These are phyloP conservation scores for Lycodopsis pacificus DNA, from an alignment of 2,797 vertebrate genomes.

Conservation along the genomic window DNA sequence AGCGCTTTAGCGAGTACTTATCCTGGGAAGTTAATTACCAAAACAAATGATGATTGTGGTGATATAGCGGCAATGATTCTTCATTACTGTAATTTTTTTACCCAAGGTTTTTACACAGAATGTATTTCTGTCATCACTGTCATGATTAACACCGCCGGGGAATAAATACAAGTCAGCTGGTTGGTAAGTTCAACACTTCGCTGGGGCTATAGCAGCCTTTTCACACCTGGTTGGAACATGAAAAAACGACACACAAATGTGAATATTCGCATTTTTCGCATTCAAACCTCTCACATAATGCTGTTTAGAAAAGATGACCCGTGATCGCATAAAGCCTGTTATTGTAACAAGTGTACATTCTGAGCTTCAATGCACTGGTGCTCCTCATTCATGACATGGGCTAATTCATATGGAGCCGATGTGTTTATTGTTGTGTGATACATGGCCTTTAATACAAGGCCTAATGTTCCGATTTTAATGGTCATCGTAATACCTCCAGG, in stretches of 20 bases:
- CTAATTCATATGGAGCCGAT: neutral
- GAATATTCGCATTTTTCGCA: neutral
- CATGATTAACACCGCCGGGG: slow-evolving; percentile 30
- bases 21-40: slow-evolving; percentile 78
- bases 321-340: neutral
- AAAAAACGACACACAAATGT: neutral
- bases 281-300: neutral
- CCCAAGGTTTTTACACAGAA: slow-evolving; percentile 55
- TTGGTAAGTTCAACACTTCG: slow-evolving; percentile 21
- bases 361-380: neutral
- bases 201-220: neutral
- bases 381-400: neutral
- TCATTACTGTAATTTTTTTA: slow-evolving; percentile 70
- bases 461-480: neutral
- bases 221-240: neutral
- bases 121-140: slow-evolving; percentile 29
- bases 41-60: slow-evolving; percentile 77
- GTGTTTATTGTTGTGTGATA: neutral
- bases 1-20: slow-evolving; percentile 68
- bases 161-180: slow-evolving; percentile 37
- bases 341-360: neutral
- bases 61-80: slow-evolving; percentile 70
- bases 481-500: neutral
- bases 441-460: neutral
- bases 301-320: neutral